Base-by-base conservation (phyloP, 2,888 invertebrate genomes). In the Bellardia bayeri region DNA sequence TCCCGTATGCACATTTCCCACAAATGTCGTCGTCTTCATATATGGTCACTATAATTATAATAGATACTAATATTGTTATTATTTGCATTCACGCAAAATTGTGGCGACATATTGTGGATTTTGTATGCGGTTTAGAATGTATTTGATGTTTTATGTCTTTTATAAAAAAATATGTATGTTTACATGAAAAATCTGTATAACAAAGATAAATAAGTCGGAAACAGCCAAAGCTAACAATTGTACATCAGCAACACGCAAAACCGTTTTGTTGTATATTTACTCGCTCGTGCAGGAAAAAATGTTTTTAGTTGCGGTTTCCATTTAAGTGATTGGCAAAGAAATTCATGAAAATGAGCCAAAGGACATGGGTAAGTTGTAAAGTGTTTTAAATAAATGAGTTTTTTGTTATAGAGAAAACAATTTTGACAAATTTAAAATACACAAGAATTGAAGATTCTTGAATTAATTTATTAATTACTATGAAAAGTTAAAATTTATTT, bases 81-180 rank as follows among this genome's bases (percentile, higher is more conserved):
- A 37, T 82, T 63, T 82, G 61, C 9, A 69, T 76, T 76, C 14
- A 54, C 63, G 42, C 54, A 58, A 61, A 54, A 69, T 71, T 76
- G 82, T 61, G 69, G 76, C 63, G 76, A 63, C 68, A 69, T 76
- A 71, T 14, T 82, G 69, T 45, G 45, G 45, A 11, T 45, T 45
- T 54, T 61, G 8, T 76, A 13, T 76, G 61, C 33, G 51, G 42
- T 82, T 76, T 76, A 68, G 56, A 51, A 40, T 63, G 58, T 54
- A 16, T 51, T 54, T 61, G 69, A 40, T 75, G 14, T 51, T 82
- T 64, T 81, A 63, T 63, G 40, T 51, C 16, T 14, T 63, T 54
- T 80, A 51, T 51, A 45, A 45, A 2, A n/a, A 40, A 30, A 64
- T 9, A 71, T 45, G 0, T 64, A 33, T 8, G 2, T 30, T 2